Evolutionary conservation across 35 echinoderm and acorn worm species (phyloP).

Genomic region (Heliocidaris erythrogramma): DNA sequence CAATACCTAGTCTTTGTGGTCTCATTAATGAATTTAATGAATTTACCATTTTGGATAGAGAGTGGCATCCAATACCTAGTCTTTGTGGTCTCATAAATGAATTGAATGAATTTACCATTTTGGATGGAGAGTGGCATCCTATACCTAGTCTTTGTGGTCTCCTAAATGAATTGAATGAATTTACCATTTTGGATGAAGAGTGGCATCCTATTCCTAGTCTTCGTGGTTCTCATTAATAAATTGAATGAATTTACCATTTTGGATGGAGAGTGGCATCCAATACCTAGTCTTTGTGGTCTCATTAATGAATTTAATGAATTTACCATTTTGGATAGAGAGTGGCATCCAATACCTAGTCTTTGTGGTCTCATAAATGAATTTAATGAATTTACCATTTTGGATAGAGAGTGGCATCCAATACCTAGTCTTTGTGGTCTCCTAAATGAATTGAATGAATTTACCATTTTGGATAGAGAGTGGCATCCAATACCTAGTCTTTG

Average conservation of each 20-base stretch:
- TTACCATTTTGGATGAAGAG: constrained; percentile 19
- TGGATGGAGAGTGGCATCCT: not conserved
- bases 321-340: constrained; percentile 17
- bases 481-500: not conserved
- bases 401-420: constrained; percentile 3
- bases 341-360: not conserved
- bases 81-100: constrained; percentile 1
- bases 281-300: not conserved
- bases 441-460: too few relatives aligned
- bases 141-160: not conserved
- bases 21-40: too few relatives aligned
- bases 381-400: not conserved
- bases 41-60: not conserved
- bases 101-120: not conserved
- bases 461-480: not conserved
- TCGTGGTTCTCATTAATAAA: constrained; percentile 8
- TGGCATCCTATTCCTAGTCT: not conserved
- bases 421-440: not conserved
- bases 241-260: not conserved
- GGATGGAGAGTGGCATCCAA: not conserved
- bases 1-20: not conserved
- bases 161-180: too few relatives aligned
- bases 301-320: too few relatives aligned
- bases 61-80: not conserved
- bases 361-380: constrained; percentile 14